phyloP scores from a whole-genome alignment of 2,888 invertebrate species.

The Thymelicus sylvestris region DNA sequence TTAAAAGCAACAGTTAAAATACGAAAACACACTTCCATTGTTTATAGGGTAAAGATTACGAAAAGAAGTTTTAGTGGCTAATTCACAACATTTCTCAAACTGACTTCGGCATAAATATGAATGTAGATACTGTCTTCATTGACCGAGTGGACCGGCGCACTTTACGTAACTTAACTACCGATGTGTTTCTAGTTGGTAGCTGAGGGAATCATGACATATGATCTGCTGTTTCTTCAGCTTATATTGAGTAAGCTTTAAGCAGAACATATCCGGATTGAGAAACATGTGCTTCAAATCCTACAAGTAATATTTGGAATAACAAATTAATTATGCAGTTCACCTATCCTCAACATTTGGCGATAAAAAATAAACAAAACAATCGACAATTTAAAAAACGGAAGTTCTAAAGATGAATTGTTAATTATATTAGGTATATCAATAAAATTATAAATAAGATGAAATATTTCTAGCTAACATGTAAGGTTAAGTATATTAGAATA shows the following conservation, averaged over 20 bases:
- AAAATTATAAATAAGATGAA: no score
- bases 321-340: no score
- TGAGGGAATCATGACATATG: constrained; percentile 14
- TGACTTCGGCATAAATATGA: neutral
- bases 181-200: constrained; percentile 13
- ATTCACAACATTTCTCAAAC: neutral
- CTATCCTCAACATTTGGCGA: no score
- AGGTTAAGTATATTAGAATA: constrained; percentile 22
- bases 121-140: neutral
- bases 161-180: constrained; percentile 15
- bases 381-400: neutral
- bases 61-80: neutral
- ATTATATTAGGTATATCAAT: neutral
- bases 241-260: neutral
- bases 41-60: no score
- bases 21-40: no score
- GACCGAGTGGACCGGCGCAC: neutral
- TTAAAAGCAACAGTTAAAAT: neutral
- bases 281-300: neutral
- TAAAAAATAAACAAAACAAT: neutral
- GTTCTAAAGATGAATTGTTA: neutral
- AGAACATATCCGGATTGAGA: neutral
- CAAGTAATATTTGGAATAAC: neutral
- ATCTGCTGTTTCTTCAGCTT: constrained; percentile 15
- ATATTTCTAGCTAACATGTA: neutral